These are phyloP conservation scores for Calephelis perditalis DNA, from an alignment of 2,888 invertebrate species.

Conservation along the genomic window DNA sequence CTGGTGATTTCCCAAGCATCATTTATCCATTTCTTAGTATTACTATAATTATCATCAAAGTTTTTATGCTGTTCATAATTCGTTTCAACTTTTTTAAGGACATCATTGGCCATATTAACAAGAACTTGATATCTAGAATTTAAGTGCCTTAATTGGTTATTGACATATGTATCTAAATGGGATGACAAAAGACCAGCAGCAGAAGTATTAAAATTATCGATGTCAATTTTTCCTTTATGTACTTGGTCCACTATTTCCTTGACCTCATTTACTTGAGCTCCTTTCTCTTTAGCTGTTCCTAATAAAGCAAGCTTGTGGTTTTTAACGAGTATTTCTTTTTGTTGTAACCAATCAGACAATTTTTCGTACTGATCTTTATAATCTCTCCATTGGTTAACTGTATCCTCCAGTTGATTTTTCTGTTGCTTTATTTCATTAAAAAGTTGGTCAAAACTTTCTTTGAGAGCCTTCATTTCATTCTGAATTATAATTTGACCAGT, in stretches of 20 bases:
- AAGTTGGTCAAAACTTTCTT: conserved; percentile 89
- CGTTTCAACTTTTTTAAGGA: conserved; percentile 92
- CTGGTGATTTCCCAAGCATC: conserved; percentile 90
- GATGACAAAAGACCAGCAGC: conserved; percentile 87
- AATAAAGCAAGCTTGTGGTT: conserved; percentile 91
- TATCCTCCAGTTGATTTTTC: conserved; percentile 89
- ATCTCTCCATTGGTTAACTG: conserved; percentile 90
- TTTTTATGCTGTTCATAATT: conserved; percentile 91
- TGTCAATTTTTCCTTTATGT: conserved; percentile 87
- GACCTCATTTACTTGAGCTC: conserved; percentile 89
- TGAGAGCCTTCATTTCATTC: conserved; percentile 90
- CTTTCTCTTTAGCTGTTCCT: conserved; percentile 88
- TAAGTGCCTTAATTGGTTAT: conserved; percentile 90
- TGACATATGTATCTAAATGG: conserved; percentile 91
- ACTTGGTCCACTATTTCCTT: conserved; percentile 86
- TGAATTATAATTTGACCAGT: conserved; percentile 88
- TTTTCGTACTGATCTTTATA: conserved; percentile 96
- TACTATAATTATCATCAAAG: conserved; percentile 86
- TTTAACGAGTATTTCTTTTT: conserved; percentile 93
- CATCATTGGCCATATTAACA: conserved; percentile 92
- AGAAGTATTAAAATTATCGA: conserved; percentile 89
- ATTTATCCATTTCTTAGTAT: conserved; percentile 91
- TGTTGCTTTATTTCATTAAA: conserved; percentile 92
- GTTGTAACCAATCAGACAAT: conserved; percentile 94
- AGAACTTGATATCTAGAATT: conserved; percentile 94